Base-by-base conservation (phyloP, 2,113 vertebrate species). In the Clupea harengus region DNA sequence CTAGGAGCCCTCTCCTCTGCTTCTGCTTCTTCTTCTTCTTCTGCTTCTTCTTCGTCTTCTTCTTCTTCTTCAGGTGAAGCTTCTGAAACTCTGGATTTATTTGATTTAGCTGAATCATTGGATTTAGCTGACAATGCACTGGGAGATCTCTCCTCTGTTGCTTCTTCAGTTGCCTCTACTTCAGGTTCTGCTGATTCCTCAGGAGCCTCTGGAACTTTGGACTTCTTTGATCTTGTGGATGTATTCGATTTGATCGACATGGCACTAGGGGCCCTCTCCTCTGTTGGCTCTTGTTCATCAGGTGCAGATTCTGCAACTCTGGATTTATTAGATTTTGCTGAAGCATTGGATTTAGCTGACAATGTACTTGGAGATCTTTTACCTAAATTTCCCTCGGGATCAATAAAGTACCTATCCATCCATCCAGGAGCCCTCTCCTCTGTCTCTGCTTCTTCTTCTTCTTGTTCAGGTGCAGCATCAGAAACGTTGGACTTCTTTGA, bases 251-350 rank as follows among this genome's bases (percentile, higher is more conserved):
- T 87, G 6, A 13, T 28, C 88, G 92, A 93, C 86, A 88, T 89
- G 89, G 92, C 89, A 91, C 93, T 93, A 92, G 88, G 85, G 2
- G 89, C 86, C 87, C 88, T 88, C 3, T 81, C 44, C 45, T 85
- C 57, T 20, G n/a, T 28, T 50, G 6, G 25, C 49, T 90, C n/a
- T n/a, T n/a, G n/a, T n/a, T n/a, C 39, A 1, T 39, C 39, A 39
- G 39, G 39, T 39, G 32, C 46, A 8, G 32, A 47, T 81, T 50
- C 47, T 84, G 82, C 72, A 86, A 64, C 4, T 0, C 6, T 82
- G 45, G 81, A 75, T 44, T 85, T 84, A 57, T 81, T 85, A 25
- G 82, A 87, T 81, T 8, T 88, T 82, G 17, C 32, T 39, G 87
- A 86, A 46, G 45, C 22, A 60, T 72, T 87, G 17, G 87, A 86